These are phyloP conservation scores for Acanthurus tractus DNA, from an alignment of 2,797 vertebrate species.

Conservation along the genomic window DNA sequence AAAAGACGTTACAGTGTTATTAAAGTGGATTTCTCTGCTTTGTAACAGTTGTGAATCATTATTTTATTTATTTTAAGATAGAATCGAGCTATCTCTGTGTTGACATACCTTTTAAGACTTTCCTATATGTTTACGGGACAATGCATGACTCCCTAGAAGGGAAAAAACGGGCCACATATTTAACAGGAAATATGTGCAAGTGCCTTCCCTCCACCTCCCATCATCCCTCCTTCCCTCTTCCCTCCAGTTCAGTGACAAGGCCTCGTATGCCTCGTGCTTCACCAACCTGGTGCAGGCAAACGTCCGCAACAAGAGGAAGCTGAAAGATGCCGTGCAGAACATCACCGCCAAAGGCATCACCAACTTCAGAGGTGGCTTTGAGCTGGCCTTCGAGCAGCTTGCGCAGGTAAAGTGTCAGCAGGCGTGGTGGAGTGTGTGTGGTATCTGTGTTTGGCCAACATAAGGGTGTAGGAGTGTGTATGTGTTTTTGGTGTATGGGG, in stretches of 20 bases:
- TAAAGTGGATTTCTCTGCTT: constrained; percentile 12
- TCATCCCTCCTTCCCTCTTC: constrained; percentile 72
- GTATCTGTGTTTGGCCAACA: constrained; percentile 5
- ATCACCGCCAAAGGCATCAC: constrained; percentile 96
- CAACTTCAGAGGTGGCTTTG: constrained; percentile 94
- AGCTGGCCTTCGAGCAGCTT: constrained; percentile 94
- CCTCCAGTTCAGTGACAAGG: constrained; percentile 93
- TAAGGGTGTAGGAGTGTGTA: not conserved
- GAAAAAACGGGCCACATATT: constrained; percentile 75
- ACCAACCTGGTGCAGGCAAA: constrained; percentile 97
- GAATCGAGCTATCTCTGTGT: constrained; percentile 18
- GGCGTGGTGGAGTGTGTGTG: not conserved
- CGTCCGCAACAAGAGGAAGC: constrained; percentile 94
- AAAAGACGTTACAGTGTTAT: constrained; percentile 29
- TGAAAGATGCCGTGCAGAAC: constrained; percentile 92
- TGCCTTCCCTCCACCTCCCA: constrained; percentile 75
- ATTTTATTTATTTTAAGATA: constrained; percentile 19
- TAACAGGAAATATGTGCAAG: constrained; percentile 79
- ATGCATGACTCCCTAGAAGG: constrained; percentile 58
- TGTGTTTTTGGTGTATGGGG: not conserved
- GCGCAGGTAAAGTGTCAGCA: constrained; percentile 50
- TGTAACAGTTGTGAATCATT: constrained; percentile 1
- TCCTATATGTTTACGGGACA: constrained; percentile 30
- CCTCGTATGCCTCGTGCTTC: constrained; percentile 92
- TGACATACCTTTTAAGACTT: constrained; percentile 18